Percentiles rank a stretch among this genome's conserved stretches.
Conservation (phyloP, 2,888 invertebrate species). For the Scrobipalpa atriplicella region DNA sequence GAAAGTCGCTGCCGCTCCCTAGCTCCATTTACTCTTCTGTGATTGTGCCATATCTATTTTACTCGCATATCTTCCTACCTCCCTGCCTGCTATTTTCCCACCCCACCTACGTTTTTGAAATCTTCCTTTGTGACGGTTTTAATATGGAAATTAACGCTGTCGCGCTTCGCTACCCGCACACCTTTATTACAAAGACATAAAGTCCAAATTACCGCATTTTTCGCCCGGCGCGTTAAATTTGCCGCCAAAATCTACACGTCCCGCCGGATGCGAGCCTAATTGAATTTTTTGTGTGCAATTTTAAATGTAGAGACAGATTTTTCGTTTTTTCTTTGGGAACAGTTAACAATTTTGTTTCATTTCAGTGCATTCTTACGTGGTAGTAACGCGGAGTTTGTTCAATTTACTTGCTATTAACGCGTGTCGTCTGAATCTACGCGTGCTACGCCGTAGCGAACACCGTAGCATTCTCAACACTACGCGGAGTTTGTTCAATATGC, state of each 20-base stretch:
- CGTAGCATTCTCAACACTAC: too few relatives aligned
- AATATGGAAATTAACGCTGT: conserved; percentile 82
- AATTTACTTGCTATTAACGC: too few relatives aligned
- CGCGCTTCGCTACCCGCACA: conserved; percentile 55
- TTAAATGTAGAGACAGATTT: conserved; percentile 21
- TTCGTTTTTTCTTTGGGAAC: not conserved
- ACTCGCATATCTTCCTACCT: conserved; percentile 28
- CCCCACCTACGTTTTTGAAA: conserved; percentile 76
- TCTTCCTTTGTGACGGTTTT: conserved; percentile 82
- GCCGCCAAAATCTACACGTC: conserved; percentile 57
- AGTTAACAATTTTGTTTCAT: conserved; percentile 4
- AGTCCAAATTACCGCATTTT: conserved; percentile 42
- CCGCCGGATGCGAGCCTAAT: conserved; percentile 55
- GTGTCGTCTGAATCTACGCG: too few relatives aligned
- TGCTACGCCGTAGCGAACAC: too few relatives aligned
- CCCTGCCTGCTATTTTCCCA: conserved; percentile 45
- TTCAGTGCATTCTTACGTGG: not conserved
- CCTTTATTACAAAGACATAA: conserved; percentile 41
- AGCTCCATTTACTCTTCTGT: conserved; percentile 28
- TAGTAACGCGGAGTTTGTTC: too few relatives aligned
- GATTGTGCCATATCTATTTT: conserved; percentile 51
- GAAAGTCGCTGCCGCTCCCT: too few relatives aligned
- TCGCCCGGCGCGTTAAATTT: conserved; percentile 46
- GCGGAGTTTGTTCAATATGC: too few relatives aligned
- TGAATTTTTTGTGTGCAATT: conserved; percentile 59